These are phyloP conservation scores for Pithys albifrons DNA, from an alignment of 2,113 vertebrate genomes.

Conservation along the genomic window DNA sequence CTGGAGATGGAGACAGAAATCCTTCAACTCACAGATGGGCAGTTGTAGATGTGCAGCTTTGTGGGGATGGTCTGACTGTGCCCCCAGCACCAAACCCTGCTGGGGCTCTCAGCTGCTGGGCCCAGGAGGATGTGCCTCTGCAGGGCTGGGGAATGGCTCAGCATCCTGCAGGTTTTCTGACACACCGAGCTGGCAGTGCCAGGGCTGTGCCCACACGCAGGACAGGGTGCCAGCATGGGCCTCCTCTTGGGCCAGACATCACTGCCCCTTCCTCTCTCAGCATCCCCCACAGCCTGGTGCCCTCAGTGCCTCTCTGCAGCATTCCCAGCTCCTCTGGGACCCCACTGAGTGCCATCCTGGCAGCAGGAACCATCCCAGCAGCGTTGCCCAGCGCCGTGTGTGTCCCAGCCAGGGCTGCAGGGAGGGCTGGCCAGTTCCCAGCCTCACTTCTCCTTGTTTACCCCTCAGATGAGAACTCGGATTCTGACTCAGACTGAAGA, in stretches of 20 bases:
- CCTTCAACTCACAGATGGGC: not conserved
- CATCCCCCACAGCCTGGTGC: rapidly evolving
- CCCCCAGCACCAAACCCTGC: not conserved
- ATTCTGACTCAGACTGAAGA: conserved; percentile 88
- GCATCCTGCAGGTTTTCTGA: not conserved
- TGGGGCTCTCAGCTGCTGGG: not conserved
- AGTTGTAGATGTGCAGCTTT: not conserved
- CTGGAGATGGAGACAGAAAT: not conserved
- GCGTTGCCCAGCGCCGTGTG: not conserved
- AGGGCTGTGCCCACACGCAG: not conserved
- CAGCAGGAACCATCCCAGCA: not conserved
- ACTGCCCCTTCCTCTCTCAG: not conserved
- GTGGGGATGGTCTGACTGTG: not conserved
- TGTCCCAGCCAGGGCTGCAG: not conserved
- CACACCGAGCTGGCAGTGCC: not conserved
- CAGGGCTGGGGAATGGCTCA: not conserved
- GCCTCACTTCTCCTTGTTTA: conserved; percentile 29
- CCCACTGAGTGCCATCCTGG: not conserved
- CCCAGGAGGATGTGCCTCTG: not conserved
- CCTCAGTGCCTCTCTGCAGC: not conserved
- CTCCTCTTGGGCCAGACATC: not conserved
- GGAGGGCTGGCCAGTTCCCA: not conserved
- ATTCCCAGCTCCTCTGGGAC: not conserved
- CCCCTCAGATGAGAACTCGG: conserved; percentile 79
- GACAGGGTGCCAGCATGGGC: not conserved